Conservation (phyloP, 2,888 invertebrate species). For the Hirtodrosophila histrioides region DNA sequence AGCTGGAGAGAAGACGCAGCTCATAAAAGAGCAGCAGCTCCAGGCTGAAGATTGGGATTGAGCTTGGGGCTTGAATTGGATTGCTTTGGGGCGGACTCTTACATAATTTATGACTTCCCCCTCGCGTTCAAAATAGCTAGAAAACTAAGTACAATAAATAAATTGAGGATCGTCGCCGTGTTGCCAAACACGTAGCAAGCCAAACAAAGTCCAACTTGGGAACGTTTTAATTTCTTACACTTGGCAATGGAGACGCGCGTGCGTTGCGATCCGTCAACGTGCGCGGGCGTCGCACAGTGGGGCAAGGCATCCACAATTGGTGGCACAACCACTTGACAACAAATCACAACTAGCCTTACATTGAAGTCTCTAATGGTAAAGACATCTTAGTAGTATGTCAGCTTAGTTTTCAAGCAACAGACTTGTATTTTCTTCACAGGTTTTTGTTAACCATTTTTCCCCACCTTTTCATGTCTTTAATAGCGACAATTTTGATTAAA, state of each 20-base stretch:
- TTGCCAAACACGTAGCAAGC: conserved; percentile 78
- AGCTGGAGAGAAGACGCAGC: conserved; percentile 31
- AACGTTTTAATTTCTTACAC: conserved; percentile 80
- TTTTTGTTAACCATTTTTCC: too few relatives aligned
- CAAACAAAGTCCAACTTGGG: conserved; percentile 78
- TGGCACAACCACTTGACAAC: too few relatives aligned
- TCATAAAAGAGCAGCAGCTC: conserved; percentile 59
- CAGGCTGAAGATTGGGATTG: conserved; percentile 11
- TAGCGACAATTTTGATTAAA: too few relatives aligned
- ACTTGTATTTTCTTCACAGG: too few relatives aligned
- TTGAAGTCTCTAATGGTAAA: too few relatives aligned
- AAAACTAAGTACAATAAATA: conserved; percentile 73
- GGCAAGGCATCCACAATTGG: too few relatives aligned
- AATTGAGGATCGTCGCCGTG: conserved; percentile 75
- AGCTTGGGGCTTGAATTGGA: neutral
- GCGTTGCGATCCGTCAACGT: conserved; percentile 78
- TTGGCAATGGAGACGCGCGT: conserved; percentile 73
- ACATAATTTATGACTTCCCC: conserved; percentile 80
- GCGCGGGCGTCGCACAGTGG: conserved; percentile 65
- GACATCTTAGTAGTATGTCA: too few relatives aligned
- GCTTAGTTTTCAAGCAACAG: too few relatives aligned
- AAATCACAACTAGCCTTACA: too few relatives aligned
- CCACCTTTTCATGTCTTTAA: too few relatives aligned
- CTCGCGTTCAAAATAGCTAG: conserved; percentile 51
- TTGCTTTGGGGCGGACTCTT: conserved; percentile 35